These are phyloP conservation scores for Biston betularia DNA, from an alignment of 2,888 invertebrate species.

Conservation along the genomic window DNA sequence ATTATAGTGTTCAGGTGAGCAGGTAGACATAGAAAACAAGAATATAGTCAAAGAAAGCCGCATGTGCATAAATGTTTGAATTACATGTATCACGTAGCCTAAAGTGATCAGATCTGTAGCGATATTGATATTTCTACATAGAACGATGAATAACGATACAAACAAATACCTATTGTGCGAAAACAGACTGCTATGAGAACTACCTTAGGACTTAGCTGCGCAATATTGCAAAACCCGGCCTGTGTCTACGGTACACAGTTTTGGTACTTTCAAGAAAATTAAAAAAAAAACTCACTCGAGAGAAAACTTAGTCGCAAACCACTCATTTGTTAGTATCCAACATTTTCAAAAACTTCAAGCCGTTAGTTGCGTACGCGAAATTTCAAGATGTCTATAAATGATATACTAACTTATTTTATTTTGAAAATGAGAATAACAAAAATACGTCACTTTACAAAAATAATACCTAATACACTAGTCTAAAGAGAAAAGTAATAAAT, in stretches of 20 bases:
- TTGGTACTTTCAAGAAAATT: conserved; percentile 51
- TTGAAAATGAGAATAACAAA: conserved; percentile 67
- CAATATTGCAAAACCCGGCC: conserved; percentile 83
- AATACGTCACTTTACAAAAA: conserved; percentile 69
- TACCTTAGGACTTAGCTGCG: conserved; percentile 57
- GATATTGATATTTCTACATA: conserved; percentile 36
- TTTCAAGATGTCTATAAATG: conserved; percentile 65
- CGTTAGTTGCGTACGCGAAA: conserved; percentile 80
- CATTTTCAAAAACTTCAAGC: conserved; percentile 78
- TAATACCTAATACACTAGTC: conserved; percentile 71
- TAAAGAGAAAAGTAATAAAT: conserved; percentile 80
- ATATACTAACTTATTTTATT: conserved; percentile 31
- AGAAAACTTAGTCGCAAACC: conserved; percentile 74
- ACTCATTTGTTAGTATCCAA: conserved; percentile 81
- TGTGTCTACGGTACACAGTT: conserved; percentile 56
- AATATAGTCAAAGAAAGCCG: conserved; percentile 37
- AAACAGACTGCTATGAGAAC: conserved; percentile 57
- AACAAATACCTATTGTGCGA: conserved; percentile 68
- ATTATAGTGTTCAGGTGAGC: conserved; percentile 28
- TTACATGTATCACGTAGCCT: conserved; percentile 17
- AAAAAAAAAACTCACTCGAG: conserved; percentile 63
- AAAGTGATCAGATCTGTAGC: conserved; percentile 48
- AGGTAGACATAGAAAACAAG: conserved; percentile 41
- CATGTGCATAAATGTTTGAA: conserved; percentile 39
- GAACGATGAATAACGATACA: conserved; percentile 35